Evolutionary conservation across 2,113 vertebrate genomes (phyloP).

Genomic region (Alouatta palliata): DNA sequence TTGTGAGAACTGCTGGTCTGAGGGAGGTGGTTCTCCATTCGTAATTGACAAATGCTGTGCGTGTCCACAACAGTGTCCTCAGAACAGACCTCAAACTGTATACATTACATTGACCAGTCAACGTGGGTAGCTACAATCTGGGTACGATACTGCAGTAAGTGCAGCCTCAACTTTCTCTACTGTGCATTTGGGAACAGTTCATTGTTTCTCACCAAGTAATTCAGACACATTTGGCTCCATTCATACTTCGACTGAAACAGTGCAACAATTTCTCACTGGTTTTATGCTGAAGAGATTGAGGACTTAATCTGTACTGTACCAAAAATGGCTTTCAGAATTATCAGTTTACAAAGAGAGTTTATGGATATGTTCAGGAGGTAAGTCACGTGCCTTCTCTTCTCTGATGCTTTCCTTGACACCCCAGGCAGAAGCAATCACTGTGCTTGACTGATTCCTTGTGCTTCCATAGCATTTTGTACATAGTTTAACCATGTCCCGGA

Average conservation of each 20-base stretch:
- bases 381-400: background rate
- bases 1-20: conserved; percentile 51
- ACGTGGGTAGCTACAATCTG: background rate
- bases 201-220: background rate
- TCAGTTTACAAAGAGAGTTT: background rate
- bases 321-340: background rate
- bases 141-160: background rate
- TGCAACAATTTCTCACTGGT: background rate
- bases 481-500: background rate
- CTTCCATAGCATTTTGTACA: background rate
- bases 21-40: conserved; percentile 58
- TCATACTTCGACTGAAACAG: background rate
- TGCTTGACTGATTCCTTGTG: background rate
- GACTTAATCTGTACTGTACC: background rate
- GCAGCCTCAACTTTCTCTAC: background rate
- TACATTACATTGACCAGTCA: too few species aligned
- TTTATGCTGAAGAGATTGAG: background rate
- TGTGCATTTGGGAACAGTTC: background rate
- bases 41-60: conserved; percentile 53
- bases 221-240: background rate
- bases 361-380: background rate
- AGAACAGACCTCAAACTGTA: background rate
- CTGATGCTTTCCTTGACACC: background rate
- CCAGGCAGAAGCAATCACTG: background rate
- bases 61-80: background rate